Conservation (phyloP, 2,888 invertebrate species). For the Leucophenga maculata region DNA sequence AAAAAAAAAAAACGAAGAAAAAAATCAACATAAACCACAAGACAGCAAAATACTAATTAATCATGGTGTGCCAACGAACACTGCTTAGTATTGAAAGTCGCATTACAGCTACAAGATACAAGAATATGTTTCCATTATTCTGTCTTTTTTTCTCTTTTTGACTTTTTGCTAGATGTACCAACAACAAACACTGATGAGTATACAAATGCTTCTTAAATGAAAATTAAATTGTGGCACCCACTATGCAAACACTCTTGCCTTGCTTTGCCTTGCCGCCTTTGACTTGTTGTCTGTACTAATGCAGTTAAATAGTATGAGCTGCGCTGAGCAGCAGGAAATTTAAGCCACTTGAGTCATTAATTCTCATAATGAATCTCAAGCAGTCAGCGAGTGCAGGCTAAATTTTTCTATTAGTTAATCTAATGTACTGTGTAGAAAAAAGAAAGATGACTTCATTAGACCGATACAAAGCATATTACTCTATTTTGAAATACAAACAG, state of each 20-base stretch:
- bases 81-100: too few relatives aligned
- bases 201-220: slow-evolving; percentile 47
- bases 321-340: slow-evolving; percentile 38
- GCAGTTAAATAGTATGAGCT: slow-evolving; percentile 24
- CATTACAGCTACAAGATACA: background rate
- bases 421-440: slow-evolving; percentile 39
- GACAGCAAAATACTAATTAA: slow-evolving; percentile 52
- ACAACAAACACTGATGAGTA: slow-evolving; percentile 8
- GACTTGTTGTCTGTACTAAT: background rate
- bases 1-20: slow-evolving; percentile 14
- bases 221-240: slow-evolving; percentile 55
- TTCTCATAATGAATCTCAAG: slow-evolving; percentile 51
- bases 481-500: too few relatives aligned
- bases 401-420: slow-evolving; percentile 51
- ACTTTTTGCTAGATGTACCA: slow-evolving; percentile 18
- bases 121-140: too few relatives aligned
- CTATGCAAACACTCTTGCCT: slow-evolving; percentile 28
- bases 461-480: too few relatives aligned
- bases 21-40: slow-evolving; percentile 38
- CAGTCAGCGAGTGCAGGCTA: slow-evolving; percentile 29
- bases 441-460: slow-evolving; percentile 18
- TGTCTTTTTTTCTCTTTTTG: slow-evolving; percentile 6
- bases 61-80: slow-evolving; percentile 39
- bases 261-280: too few relatives aligned
- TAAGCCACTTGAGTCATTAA: slow-evolving; percentile 60